Evolutionary conservation across 2,797 vertebrate genomes (phyloP), one percentile per base, ranked within the genome.

Genomic region (Parotocinclus haroldoi): DNA sequence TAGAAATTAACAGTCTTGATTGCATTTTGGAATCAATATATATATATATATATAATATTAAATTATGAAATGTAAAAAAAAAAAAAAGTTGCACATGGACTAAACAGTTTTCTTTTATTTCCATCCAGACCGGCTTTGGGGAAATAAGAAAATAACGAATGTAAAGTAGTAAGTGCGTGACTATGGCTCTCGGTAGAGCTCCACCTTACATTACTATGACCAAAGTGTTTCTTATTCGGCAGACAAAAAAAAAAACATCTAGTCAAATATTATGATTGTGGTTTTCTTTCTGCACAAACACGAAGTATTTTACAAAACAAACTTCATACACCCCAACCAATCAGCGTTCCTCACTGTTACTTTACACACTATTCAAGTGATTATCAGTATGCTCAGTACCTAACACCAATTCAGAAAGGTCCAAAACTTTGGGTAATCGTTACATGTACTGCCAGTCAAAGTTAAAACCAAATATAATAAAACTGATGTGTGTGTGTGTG

Each of bases 1-100:
- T 88, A 91, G 81, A 90, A 91, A 90, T 91, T 86, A 91, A 91
- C 90, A 92, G 90, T 92, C 88, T 91, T 89, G 90, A 92, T 91
- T 92, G 89, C 90, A 91, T 90, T 89, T 89, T 87, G 88, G 88
- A 91, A 86, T 89, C 82, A 87, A 87, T 87, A 88, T 72, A 78
- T 59, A 72, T 62, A 63, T 68, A 61, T 57, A 66, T 66, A 58
- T 85, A 87, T 83, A 89, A 87, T 87, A 88, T 92, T 92, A 90
- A 90, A 92, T 89, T 90, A 90, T 83, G 86, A 84, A 87, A 82
- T 57, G 79, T 78, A 69, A 77, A 81, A 62, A 80, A 50, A 48
- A 82, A 67, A 45, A 84, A 80, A 86, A 83, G 78, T 82, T 84
- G 76, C 69, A 80, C 81, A 85, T 83, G 84, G 86, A 88, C 88